Evolutionary conservation across 2,113 vertebrate genomes (phyloP).

Genomic region (Halcyon senegalensis): DNA sequence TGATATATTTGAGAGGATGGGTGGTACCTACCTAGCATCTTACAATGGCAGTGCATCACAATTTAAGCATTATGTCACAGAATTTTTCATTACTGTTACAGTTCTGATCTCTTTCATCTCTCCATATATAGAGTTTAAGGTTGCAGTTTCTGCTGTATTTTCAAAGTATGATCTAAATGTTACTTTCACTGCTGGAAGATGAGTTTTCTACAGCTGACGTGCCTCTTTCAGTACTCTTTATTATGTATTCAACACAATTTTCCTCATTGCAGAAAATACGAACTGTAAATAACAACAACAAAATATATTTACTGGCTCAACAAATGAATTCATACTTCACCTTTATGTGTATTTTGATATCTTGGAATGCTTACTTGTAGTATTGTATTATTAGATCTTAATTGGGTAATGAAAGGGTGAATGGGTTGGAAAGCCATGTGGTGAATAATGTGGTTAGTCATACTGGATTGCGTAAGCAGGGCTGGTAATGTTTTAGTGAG

Average conservation of each 20-base stretch:
- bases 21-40: neutral
- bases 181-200: neutral
- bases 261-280: neutral
- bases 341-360: neutral
- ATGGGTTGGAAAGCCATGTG: neutral
- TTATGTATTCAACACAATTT: neutral
- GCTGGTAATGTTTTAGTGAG: constrained; percentile 4
- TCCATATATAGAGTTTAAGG: neutral
- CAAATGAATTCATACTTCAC: neutral
- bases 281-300: neutral
- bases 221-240: neutral
- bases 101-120: neutral
- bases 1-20: neutral
- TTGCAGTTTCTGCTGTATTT: neutral
- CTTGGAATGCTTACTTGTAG: neutral
- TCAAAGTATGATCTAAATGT: neutral
- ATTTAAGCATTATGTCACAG: neutral
- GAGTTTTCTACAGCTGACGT: neutral
- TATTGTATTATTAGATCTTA: neutral
- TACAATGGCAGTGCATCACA: neutral
- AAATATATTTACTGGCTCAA: neutral
- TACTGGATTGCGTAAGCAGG: neutral
- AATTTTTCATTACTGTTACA: neutral
- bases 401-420: constrained; percentile 56
- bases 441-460: constrained; percentile 49